A percentile compares a stretch with the other conserved stretches of the same genome.
These are phyloP conservation scores for Drosophila seclusa DNA, from an alignment of 2,888 invertebrate genomes.

Conservation along the genomic window DNA sequence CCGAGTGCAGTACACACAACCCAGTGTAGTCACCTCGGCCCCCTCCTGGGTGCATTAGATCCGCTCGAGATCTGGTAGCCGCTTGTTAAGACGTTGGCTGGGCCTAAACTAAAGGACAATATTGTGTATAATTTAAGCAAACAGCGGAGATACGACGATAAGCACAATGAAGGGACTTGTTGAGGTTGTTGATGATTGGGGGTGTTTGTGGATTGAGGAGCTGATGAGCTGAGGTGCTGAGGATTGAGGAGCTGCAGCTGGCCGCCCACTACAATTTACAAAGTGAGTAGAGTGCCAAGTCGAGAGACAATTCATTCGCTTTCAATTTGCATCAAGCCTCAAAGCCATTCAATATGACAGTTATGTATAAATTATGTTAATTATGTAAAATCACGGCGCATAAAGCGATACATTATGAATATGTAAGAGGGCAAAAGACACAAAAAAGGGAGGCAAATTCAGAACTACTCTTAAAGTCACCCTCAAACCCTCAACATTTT, in stretches of 20 bases:
- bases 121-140: conserved; percentile 42
- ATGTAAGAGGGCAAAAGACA: conserved; percentile 60
- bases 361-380: conserved; percentile 85
- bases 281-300: conserved; percentile 56
- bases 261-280: conserved; percentile 73
- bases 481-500: conserved; percentile 9
- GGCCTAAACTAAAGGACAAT: conserved; percentile 72
- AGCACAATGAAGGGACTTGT: conserved; percentile 18
- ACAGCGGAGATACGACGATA: conserved; percentile 16
- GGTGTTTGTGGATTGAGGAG: conserved; percentile 6
- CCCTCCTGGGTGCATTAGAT: conserved; percentile 85
- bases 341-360: conserved; percentile 82
- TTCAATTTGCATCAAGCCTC: conserved; percentile 71
- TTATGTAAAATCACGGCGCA: conserved; percentile 81
- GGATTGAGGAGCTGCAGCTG: conserved; percentile 49
- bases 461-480: not conserved
- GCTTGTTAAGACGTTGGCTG: conserved; percentile 39
- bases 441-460: not conserved
- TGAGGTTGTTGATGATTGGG: not conserved
- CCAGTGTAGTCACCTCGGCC: conserved; percentile 84
- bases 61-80: conserved; percentile 40
- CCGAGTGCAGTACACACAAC: conserved; percentile 85
- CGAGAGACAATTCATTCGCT: conserved; percentile 34
- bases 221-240: conserved; percentile 2
- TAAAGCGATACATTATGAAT: conserved; percentile 77